Base-by-base conservation (phyloP, 1,140 invertebrate genomes). In the Ceratina japonica region DNA sequence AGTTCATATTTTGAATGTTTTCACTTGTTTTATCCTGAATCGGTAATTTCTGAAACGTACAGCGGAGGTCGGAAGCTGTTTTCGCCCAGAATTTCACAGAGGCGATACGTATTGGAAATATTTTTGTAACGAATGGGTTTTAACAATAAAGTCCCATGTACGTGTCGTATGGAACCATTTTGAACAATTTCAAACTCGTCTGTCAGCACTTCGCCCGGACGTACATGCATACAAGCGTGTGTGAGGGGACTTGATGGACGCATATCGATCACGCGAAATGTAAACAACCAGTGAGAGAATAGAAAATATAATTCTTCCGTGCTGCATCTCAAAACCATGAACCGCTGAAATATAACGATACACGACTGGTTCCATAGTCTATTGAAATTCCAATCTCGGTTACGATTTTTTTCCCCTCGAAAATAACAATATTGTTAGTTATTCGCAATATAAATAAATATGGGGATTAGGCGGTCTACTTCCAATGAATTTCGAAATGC, bases 121-220 rank as follows among this genome's bases (percentile, higher is more conserved):
- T 76, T 83, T 81, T 75, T 65, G 58, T 72, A 83, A 80, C 79
- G 68, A 64, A 72, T 68, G 73, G 64, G 52, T 69, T 79, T 62
- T 62, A 73, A 62, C 81, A 70, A 66, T 37, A 44, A 44, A 49
- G 66, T n/a, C 58, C 64, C n/a, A 49, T 52, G 74, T 56, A 65
- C 63, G 44, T 56, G 70, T 31, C 61, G 75, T 58, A 72, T 52
- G 63, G 44, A 80, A 81, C 77, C 79, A 81, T 78, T 81, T 83
- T 64, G 74, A 72, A 81, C 79, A 58, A 81, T 81, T 83, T 78
- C 79, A 22, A 61, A 65, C 79, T 81, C 79, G 82, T 81, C 80
- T 83, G 79, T 83, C 79, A 83, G 79, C 70, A 75, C 74, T 73
- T 63, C 70, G 56, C 77, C 51, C 44, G 62, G 59, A 61, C 74